phyloP scores from a whole-genome alignment of 2,113 vertebrate species.

The Sorex araneus region DNA sequence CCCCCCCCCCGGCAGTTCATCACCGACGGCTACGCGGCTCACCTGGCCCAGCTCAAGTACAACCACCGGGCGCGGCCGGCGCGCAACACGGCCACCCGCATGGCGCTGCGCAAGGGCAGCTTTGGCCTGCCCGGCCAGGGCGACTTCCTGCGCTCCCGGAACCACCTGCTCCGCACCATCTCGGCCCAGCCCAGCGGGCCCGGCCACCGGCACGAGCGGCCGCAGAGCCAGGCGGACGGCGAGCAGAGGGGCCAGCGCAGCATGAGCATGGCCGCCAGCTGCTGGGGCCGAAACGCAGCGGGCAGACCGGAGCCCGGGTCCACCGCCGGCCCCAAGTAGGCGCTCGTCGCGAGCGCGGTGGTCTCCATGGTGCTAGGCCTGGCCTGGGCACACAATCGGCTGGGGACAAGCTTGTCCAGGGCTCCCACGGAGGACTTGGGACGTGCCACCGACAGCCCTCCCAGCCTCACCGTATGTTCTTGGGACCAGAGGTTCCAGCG shows the following conservation, averaged over 20 bases:
- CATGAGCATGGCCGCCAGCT: slow-evolving; percentile 96
- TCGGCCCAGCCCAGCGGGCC: slow-evolving; percentile 91
- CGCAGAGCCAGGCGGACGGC: slow-evolving; percentile 94
- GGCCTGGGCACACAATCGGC: slow-evolving; percentile 55
- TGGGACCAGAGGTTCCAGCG: neutral
- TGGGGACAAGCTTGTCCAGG: slow-evolving; percentile 15
- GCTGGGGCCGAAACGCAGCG: slow-evolving; percentile 94
- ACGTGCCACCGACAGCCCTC: slow-evolving; percentile 26
- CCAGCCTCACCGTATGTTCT: neutral
- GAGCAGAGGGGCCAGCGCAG: slow-evolving; percentile 95
- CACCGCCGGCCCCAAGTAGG: slow-evolving; percentile 89
- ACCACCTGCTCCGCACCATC: slow-evolving; percentile 97
- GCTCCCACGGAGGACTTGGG: neutral
- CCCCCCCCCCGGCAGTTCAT: slow-evolving; percentile 95
- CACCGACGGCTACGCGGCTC: slow-evolving; percentile 96
- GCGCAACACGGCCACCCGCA: slow-evolving; percentile 93
- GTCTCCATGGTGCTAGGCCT: slow-evolving; percentile 82
- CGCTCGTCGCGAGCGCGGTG: neutral
- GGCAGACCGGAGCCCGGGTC: slow-evolving; percentile 91
- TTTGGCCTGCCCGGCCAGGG: slow-evolving; percentile 95
- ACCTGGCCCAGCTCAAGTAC: slow-evolving; percentile 98
- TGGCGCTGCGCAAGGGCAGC: slow-evolving; percentile 98
- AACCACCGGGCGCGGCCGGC: slow-evolving; percentile 94
- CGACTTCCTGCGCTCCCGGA: slow-evolving; percentile 97
- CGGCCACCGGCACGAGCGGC: slow-evolving; percentile 93